A percentile compares a stretch with the other conserved stretches of the same genome.
These are phyloP conservation scores for Myotis daubentonii DNA, from an alignment of 2,797 vertebrate genomes.

Conservation along the genomic window DNA sequence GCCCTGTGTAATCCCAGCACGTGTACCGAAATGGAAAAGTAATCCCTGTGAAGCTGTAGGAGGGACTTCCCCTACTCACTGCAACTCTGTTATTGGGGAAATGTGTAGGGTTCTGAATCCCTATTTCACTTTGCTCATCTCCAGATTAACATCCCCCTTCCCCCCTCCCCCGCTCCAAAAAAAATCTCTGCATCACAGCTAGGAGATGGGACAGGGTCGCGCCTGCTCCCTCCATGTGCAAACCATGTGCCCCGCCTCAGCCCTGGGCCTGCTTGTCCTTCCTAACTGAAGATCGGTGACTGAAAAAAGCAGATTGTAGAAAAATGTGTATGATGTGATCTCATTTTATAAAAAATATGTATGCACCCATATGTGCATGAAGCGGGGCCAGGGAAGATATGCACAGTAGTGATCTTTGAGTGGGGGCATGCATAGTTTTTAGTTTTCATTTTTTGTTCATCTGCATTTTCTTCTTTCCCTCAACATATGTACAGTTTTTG, in stretches of 20 bases:
- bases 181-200: background rate
- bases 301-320: background rate
- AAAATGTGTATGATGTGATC: background rate
- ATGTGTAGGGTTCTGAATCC: conserved; percentile 57
- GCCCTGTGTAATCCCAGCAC: background rate
- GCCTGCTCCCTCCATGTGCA: background rate
- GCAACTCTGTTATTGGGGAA: conserved; percentile 39
- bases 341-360: background rate
- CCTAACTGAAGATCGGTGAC: background rate
- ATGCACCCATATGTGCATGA: fast-evolving
- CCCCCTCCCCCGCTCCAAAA: no score
- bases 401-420: background rate
- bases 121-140: conserved; percentile 30
- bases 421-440: background rate
- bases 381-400: background rate
- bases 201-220: background rate
- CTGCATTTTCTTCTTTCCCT: conserved; percentile 57
- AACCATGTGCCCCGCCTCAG: background rate
- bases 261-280: background rate
- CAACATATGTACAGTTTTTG: conserved; percentile 1
- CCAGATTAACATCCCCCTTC: background rate
- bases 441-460: conserved; percentile 37
- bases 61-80: conserved; percentile 35
- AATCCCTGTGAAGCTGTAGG: conserved; percentile 27
- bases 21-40: conserved; percentile 42